phyloP scores from a whole-genome alignment of 2,113 vertebrate genomes.

The Columbina picui region DNA sequence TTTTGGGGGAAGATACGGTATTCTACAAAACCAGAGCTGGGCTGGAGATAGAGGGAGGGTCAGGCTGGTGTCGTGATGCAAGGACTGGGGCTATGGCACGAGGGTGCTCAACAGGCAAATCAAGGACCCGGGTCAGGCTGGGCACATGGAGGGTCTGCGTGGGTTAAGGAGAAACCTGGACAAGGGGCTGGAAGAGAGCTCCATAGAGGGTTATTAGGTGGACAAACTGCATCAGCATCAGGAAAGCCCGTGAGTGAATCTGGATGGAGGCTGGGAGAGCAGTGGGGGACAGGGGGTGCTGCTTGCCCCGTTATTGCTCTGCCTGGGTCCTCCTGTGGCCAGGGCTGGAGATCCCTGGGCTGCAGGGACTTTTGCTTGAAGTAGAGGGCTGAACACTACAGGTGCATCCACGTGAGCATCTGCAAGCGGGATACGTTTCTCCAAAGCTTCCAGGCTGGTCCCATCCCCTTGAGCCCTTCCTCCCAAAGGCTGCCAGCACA shows the following conservation, averaged over 20 bases:
- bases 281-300: accelerated
- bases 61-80: neutral
- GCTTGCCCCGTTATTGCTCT: neutral
- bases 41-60: neutral
- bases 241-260: neutral
- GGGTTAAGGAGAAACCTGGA: neutral
- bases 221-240: neutral
- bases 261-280: neutral
- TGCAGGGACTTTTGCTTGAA: neutral
- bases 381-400: neutral
- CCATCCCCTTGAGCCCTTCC: neutral
- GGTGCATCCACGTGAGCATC: accelerated
- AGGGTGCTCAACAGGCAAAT: neutral
- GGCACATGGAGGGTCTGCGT: accelerated
- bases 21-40: neutral
- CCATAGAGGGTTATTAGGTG: accelerated
- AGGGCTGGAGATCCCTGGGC: neutral
- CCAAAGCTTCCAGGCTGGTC: neutral
- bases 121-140: neutral
- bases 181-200: neutral
- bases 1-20: accelerated
- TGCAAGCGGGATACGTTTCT: accelerated
- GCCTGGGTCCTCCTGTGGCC: neutral
- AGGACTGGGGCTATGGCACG: no score
- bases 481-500: neutral